Evolutionary conservation across 2,113 vertebrate species (phyloP).

Genomic region (Cephalopholis sonnerati): DNA sequence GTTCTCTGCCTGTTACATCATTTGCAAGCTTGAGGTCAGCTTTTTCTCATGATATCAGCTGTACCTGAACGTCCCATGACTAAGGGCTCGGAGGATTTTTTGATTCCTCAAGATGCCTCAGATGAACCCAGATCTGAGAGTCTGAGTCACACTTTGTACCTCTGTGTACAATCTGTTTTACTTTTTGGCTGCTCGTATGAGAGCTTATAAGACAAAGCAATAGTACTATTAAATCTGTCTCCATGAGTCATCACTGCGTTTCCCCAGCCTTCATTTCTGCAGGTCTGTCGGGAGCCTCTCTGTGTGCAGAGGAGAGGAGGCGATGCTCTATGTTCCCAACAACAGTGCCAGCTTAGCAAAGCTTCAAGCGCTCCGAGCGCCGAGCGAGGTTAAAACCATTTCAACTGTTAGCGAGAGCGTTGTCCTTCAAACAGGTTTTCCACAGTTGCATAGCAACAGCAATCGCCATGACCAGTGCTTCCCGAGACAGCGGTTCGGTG

Average conservation of each 20-base stretch:
- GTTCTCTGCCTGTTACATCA: slow-evolving; percentile 42
- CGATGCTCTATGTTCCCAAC: slow-evolving; percentile 6
- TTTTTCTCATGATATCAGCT: slow-evolving; percentile 28
- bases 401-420: slow-evolving; percentile 38
- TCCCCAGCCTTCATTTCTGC: slow-evolving; percentile 33
- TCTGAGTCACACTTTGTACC: slow-evolving; percentile 51
- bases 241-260: slow-evolving; percentile 68
- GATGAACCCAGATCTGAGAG: slow-evolving; percentile 30
- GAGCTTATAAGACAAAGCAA: slow-evolving; percentile 19
- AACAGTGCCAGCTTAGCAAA: slow-evolving; percentile 20
- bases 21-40: slow-evolving; percentile 35
- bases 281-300: slow-evolving; percentile 17
- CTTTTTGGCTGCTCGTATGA: slow-evolving; percentile 18
- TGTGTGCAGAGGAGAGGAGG: slow-evolving; percentile 18
- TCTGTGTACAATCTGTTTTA: slow-evolving; percentile 12
- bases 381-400: slow-evolving; percentile 41
- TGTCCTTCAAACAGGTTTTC: slow-evolving; percentile 59
- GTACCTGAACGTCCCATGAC: slow-evolving; percentile 53
- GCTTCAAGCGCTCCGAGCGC: slow-evolving; percentile 7
- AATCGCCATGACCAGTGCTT: slow-evolving; percentile 14
- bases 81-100: slow-evolving; percentile 21
- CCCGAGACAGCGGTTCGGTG: slow-evolving; percentile 13
- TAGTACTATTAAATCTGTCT: slow-evolving; percentile 48
- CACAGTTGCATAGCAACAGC: slow-evolving; percentile 70
- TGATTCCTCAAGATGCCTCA: slow-evolving; percentile 24